Evolutionary conservation across 2,113 vertebrate genomes (phyloP).

Genomic region (Pontoporia blainvillei): DNA sequence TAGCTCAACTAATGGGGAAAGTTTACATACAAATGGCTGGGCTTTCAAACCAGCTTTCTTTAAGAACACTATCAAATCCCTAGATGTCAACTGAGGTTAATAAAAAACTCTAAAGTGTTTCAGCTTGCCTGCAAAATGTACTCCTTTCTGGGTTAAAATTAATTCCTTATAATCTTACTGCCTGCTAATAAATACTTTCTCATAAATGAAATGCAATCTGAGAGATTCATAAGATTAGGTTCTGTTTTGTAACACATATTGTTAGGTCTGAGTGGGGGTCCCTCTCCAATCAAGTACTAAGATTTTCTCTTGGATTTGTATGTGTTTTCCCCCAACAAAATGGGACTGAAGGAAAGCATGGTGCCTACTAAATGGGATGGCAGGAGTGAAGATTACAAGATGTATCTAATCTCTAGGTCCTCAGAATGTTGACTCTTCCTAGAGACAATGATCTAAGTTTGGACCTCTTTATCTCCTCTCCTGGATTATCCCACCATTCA

Average conservation of each 20-base stretch:
- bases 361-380: background rate
- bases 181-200: background rate
- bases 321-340: background rate
- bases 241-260: background rate
- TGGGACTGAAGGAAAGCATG: background rate
- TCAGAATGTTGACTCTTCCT: background rate
- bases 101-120: slow-evolving; percentile 59
- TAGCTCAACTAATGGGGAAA: slow-evolving; percentile 55
- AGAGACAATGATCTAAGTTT: background rate
- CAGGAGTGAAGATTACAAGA: background rate
- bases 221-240: background rate
- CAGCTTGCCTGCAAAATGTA: slow-evolving; percentile 33
- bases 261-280: background rate
- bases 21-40: slow-evolving; percentile 55
- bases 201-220: background rate
- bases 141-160: slow-evolving; percentile 13
- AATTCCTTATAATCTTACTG: background rate
- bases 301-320: background rate
- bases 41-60: slow-evolving; percentile 60
- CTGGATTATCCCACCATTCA: background rate
- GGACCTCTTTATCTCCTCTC: background rate
- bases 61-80: slow-evolving; percentile 64
- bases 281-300: background rate
- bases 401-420: background rate
- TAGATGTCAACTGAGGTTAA: slow-evolving; percentile 52